These are phyloP conservation scores for Lasioglossum zephyrum DNA, from an alignment of 2,888 invertebrate genomes.

Conservation along the genomic window DNA sequence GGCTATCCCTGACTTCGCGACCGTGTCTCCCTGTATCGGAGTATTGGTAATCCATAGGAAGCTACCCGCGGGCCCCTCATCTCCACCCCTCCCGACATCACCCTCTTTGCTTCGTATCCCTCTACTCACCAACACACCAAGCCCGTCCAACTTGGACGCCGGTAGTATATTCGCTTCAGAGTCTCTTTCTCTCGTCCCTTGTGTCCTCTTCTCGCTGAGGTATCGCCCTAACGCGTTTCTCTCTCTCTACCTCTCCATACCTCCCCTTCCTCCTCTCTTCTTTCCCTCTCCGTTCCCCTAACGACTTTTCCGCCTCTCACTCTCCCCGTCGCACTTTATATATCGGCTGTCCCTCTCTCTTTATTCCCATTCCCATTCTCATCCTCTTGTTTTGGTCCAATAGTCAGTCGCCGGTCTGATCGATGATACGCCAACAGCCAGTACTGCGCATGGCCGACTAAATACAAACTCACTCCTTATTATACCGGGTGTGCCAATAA, in stretches of 20 bases:
- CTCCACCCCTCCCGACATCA: conserved; percentile 45
- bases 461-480: conserved; percentile 82
- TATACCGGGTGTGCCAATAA: conserved; percentile 81
- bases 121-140: conserved; percentile 26
- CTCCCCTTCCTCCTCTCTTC: conserved; percentile 3
- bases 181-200: conserved; percentile 59
- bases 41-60: conserved; percentile 85
- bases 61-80: conserved; percentile 39
- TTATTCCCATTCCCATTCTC: conserved; percentile 79
- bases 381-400: conserved; percentile 84
- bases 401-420: conserved; percentile 83
- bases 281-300: conserved; percentile 42
- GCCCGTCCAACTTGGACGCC: conserved; percentile 41
- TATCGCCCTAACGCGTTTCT: conserved; percentile 25
- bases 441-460: conserved; percentile 83
- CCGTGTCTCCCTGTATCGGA: conserved; percentile 71
- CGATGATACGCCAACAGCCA: conserved; percentile 83
- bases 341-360: conserved; percentile 70
- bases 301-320: conserved; percentile 31
- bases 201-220: conserved; percentile 49
- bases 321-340: conserved; percentile 53
- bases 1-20: conserved; percentile 83
- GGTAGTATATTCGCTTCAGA: conserved; percentile 43
- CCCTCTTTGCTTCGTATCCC: conserved; percentile 62
- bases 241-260: neutral